These are phyloP conservation scores for Calycopis cecrops DNA, from an alignment of 1,140 invertebrate genomes.

Conservation along the genomic window DNA sequence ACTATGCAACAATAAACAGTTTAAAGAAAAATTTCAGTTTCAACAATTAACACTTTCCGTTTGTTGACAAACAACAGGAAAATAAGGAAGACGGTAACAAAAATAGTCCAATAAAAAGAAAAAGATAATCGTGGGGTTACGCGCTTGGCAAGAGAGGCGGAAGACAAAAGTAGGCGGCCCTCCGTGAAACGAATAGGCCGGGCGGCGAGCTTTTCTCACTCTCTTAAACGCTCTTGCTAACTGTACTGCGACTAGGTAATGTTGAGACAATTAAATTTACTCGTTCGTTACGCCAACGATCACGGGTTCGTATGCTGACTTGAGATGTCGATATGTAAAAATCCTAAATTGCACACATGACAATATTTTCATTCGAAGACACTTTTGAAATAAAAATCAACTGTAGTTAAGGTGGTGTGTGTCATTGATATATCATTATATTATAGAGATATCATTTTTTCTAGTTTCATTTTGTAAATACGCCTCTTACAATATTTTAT, in stretches of 20 bases:
- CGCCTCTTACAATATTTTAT: too few species aligned
- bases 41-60: not conserved
- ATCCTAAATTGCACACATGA: too few species aligned
- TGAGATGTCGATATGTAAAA: too few species aligned
- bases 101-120: constrained; percentile 1
- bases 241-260: constrained; percentile 26
- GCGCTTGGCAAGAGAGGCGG: constrained; percentile 25
- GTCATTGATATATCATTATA: too few species aligned
- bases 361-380: too few species aligned
- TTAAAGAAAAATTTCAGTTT: too few species aligned
- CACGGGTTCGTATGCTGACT: too few species aligned
- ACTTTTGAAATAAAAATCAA: too few species aligned
- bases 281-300: not conserved
- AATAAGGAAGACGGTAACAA: not conserved
- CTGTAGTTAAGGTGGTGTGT: too few species aligned
- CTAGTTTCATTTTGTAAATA: too few species aligned
- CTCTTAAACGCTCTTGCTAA: constrained; percentile 64
- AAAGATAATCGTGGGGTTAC: constrained; percentile 32
- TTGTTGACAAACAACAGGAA: constrained; percentile 4
- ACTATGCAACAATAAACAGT: too few species aligned
- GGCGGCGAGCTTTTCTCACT: constrained; percentile 67
- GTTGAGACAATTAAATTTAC: constrained; percentile 35
- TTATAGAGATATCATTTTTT: too few species aligned
- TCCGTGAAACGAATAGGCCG: constrained; percentile 61
- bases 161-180: constrained; percentile 64